These are phyloP conservation scores for Oryctes rhinoceros DNA, from an alignment of 1,140 invertebrate species.

Conservation along the genomic window DNA sequence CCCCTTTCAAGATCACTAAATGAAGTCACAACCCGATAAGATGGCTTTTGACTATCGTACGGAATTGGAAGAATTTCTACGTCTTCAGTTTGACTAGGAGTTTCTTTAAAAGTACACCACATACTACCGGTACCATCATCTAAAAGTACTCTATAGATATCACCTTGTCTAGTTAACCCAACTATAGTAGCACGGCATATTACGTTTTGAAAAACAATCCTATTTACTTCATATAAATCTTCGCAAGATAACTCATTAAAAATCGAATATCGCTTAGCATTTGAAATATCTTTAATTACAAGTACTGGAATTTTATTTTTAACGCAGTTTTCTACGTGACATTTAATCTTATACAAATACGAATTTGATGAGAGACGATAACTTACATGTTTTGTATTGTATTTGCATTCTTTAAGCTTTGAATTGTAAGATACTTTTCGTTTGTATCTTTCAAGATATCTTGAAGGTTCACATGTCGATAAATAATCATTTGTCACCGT, in stretches of 20 bases:
- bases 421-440: not conserved
- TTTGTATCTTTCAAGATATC: not conserved
- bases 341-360: slow-evolving; percentile 12
- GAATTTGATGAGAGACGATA: not conserved
- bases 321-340: not conserved
- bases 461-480: not conserved
- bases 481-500: not conserved
- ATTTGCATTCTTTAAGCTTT: not conserved
- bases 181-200: not conserved
- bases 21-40: not conserved
- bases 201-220: not conserved
- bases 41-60: not conserved
- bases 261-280: slow-evolving; percentile 11
- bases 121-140: slow-evolving; percentile 4
- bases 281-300: slow-evolving; percentile 2
- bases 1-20: slow-evolving; percentile 9
- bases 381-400: not conserved
- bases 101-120: not conserved
- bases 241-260: not conserved
- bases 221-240: not conserved
- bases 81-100: not conserved
- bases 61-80: not conserved
- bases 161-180: not conserved
- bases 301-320: slow-evolving; percentile 1
- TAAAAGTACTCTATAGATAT: not conserved